phyloP scores from a whole-genome alignment of 2,888 invertebrate species.

The Limnephilus rhombicus region DNA sequence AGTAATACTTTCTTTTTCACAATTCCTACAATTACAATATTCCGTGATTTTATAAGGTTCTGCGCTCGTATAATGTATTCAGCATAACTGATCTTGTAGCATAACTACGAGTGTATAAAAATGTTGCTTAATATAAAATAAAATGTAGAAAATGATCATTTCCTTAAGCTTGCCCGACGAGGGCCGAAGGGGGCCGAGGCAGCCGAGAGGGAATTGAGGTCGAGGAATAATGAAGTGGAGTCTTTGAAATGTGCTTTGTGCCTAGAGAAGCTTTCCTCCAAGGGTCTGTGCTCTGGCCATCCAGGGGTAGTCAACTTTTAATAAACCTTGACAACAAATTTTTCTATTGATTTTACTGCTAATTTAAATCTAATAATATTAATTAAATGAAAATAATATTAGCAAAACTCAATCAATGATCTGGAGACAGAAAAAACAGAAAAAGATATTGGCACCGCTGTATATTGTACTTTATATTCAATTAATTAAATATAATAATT shows the following conservation, averaged over 20 bases:
- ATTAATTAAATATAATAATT: too few species aligned
- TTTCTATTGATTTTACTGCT: too few species aligned
- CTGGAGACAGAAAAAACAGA: too few species aligned
- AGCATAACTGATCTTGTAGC: background rate
- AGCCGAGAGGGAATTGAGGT: background rate
- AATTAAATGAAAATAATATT: too few species aligned
- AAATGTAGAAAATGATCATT: background rate
- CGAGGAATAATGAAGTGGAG: conserved; percentile 19
- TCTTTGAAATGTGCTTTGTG: background rate
- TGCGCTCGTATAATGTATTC: too few species aligned
- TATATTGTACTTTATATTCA: too few species aligned
- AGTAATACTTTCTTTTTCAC: too few species aligned
- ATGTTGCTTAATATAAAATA: background rate
- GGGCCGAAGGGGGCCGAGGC: background rate
- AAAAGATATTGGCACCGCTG: too few species aligned
- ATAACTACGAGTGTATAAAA: background rate
- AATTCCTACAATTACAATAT: too few species aligned
- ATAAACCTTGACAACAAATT: background rate
- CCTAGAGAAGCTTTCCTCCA: background rate
- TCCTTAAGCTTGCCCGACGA: background rate
- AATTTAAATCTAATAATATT: too few species aligned
- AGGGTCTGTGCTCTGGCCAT: background rate
- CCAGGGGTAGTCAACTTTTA: background rate
- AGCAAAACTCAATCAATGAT: too few species aligned
- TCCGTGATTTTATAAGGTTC: too few species aligned